phyloP scores from a whole-genome alignment of 2,797 vertebrate species.

The Bradypodion ventrale region DNA sequence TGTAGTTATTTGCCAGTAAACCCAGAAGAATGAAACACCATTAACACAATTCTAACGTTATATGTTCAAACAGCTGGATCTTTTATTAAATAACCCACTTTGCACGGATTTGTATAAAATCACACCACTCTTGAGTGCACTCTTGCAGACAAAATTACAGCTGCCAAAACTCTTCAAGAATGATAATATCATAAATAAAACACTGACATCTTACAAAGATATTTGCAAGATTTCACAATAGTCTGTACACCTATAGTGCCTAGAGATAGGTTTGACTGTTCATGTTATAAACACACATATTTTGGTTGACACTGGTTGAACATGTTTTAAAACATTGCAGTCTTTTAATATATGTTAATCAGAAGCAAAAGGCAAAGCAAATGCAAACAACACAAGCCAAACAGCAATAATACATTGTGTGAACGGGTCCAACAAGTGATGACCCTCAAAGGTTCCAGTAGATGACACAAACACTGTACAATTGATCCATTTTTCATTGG shows the following conservation, averaged over 20 bases:
- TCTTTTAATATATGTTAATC: neutral
- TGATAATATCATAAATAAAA: neutral
- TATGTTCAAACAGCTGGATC: neutral
- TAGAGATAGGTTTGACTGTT: neutral
- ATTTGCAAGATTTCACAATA: neutral
- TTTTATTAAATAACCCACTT: neutral
- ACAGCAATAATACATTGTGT: neutral
- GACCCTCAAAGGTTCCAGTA: neutral
- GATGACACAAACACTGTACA: neutral
- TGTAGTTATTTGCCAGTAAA: neutral
- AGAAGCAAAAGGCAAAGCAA: neutral
- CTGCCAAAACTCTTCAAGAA: rapidly evolving
- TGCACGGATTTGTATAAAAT: neutral
- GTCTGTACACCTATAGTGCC: neutral
- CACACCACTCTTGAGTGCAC: neutral
- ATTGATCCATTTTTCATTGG: neutral
- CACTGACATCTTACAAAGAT: neutral
- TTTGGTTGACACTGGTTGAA: neutral
- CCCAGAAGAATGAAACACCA: neutral
- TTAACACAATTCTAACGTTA: neutral
- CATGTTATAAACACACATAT: neutral
- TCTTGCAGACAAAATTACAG: neutral
- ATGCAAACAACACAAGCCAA: neutral
- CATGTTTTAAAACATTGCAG: neutral
- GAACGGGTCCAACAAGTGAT: neutral